Evolutionary conservation across 2,888 invertebrate species (phyloP).

Genomic region (Apotomis capreana): DNA sequence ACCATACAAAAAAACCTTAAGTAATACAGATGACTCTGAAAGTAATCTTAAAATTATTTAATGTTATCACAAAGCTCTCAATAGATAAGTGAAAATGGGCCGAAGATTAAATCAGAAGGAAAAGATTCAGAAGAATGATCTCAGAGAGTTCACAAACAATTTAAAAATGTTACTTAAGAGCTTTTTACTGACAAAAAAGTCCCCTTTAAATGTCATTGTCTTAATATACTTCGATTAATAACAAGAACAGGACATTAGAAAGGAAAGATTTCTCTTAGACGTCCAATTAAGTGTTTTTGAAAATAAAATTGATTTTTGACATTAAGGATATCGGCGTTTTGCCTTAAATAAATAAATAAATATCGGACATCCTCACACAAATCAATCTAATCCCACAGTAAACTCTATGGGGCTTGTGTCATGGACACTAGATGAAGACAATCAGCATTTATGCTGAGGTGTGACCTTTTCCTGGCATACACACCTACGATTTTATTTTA

Average conservation of each 20-base stretch:
- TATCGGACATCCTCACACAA: no score
- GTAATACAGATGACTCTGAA: not conserved
- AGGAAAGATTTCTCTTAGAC: not conserved
- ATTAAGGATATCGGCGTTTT: no score
- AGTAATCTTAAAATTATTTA: slow-evolving; percentile 29
- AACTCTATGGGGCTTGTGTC: no score
- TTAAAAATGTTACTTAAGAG: slow-evolving; percentile 28
- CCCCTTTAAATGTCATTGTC: not conserved
- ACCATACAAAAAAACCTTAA: not conserved
- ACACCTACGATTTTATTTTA: no score
- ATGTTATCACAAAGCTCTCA: slow-evolving; percentile 22
- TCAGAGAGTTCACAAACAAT: slow-evolving; percentile 22
- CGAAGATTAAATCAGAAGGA: slow-evolving; percentile 28
- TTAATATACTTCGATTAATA: not conserved
- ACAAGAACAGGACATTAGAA: not conserved
- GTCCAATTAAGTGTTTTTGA: no score
- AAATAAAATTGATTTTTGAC: no score
- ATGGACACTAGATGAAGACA: no score
- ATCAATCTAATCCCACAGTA: no score
- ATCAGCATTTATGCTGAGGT: no score
- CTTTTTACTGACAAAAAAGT: slow-evolving; percentile 14
- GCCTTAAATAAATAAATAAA: no score
- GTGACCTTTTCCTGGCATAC: no score
- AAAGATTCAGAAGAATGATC: slow-evolving; percentile 24
- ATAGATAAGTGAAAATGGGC: slow-evolving; percentile 35